phyloP scores from a whole-genome alignment of 1,140 invertebrate species.

The Drosophila nebulosa region DNA sequence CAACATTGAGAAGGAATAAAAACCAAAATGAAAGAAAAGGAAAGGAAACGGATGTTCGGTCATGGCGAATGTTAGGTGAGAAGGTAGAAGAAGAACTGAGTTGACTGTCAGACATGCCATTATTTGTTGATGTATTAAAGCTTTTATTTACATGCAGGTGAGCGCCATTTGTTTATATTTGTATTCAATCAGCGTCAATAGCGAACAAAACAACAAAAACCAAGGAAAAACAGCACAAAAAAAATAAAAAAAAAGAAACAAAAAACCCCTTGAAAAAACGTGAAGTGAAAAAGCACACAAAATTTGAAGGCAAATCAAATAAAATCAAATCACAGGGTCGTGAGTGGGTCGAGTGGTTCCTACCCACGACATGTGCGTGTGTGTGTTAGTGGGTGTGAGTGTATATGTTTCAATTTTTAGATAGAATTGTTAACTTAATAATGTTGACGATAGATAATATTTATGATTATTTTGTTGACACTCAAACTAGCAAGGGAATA shows the following conservation, averaged over 20 bases:
- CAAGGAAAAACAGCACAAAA: constrained; percentile 9
- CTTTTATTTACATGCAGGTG: constrained; percentile 70
- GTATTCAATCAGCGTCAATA: constrained; percentile 76
- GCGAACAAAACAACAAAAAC: constrained; percentile 29
- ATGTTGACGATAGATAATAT: constrained; percentile 30
- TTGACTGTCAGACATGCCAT: constrained; percentile 64
- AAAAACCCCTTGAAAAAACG: constrained; percentile 4
- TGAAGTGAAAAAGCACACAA: constrained; percentile 45
- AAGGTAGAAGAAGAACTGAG: neutral
- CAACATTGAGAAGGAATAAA: constrained; percentile 14
- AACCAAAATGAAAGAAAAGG: constrained; percentile 4
- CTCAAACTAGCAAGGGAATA: constrained; percentile 36
- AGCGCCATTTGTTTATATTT: constrained; percentile 72
- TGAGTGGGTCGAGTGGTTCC: neutral
- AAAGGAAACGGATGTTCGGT: constrained; percentile 46
- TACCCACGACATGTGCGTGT: neutral
- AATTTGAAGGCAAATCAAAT: constrained; percentile 68
- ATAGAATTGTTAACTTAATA: constrained; percentile 13
- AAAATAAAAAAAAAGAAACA: too few species aligned
- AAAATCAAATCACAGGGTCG: constrained; percentile 55
- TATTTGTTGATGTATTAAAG: constrained; percentile 73
- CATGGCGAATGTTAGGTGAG: neutral
- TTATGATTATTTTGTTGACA: constrained; percentile 46
- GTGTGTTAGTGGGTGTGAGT: neutral
- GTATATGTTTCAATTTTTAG: constrained; percentile 9